Base-by-base conservation (phyloP, 1,140 invertebrate genomes). In the Penaeus indicus region DNA sequence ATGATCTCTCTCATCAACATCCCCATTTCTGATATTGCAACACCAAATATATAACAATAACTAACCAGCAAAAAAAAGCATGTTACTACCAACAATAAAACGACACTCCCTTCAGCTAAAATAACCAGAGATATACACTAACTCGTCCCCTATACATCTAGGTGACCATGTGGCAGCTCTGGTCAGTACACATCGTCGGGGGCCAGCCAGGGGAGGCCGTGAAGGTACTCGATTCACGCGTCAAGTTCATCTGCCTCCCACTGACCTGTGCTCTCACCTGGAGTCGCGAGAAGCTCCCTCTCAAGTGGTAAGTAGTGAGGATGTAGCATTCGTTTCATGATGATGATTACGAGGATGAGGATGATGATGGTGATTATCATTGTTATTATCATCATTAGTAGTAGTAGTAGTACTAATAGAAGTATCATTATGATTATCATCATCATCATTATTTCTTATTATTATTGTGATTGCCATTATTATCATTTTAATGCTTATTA, bases 91-190 rank as follows among this genome's bases (percentile, higher is more conserved):
- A 7, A 42, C 7, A 42, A 42, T 42, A 42, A 4, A 4, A 4
- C 38, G 0, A 4, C 38, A 11, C 54, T 13, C 54, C 54, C 54
- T 54, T 54, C 54, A 54, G 32, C 54, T 54, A 11, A 16, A 54
- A 13, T 13, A 2, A 54, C 5, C 54, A 54, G 54, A 54, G 54
- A 54, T 54, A 54, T 54, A 13, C 18, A 22, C 25, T 75, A 38
- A 75, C 0, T 5, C n/a, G 18, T 18, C 27, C n/a, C 22, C 38
- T 38, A 22, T 38, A 75, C n/a, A 18, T 19, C 21, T 63, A 88
- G 86, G 32, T 88, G 21, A 75, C 81, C 19, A 67, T 82, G 27
- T 88, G 86, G 86, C 81, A 88, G 81, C 27, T 88, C 64, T 88
- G 80, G 80, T 21, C 13, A 27, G 86, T 88, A 2, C 27, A 78